Percentiles rank a stretch among this genome's conserved stretches.
phyloP scores from a whole-genome alignment of 2,113 vertebrate genomes.

The Pardalotus punctatus region DNA sequence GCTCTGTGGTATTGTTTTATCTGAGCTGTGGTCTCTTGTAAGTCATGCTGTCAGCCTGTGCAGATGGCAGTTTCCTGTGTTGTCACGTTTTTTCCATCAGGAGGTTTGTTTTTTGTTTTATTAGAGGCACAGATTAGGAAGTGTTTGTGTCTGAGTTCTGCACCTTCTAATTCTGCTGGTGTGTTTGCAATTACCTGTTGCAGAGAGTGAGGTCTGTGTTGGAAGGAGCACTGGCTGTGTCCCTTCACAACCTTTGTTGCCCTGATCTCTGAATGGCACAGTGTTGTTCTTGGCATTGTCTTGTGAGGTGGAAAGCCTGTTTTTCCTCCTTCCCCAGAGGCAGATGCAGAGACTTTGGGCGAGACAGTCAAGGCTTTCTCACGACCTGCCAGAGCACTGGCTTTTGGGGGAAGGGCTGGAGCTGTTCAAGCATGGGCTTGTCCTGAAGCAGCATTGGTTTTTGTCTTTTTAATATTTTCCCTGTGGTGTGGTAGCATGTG shows the following conservation, averaged over 20 bases:
- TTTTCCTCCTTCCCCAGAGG: not conserved
- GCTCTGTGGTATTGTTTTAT: not conserved
- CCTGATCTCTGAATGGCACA: not conserved
- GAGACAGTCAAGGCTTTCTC: slow-evolving; percentile 18
- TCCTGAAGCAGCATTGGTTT: not conserved
- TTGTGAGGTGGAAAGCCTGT: slow-evolving; percentile 18
- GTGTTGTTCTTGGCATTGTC: not conserved
- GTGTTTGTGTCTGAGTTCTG: not conserved
- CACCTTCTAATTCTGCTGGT: not conserved
- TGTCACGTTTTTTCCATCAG: not conserved
- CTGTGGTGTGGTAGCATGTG: not conserved
- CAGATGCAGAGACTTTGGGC: not conserved
- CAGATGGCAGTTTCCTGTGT: not conserved
- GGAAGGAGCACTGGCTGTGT: not conserved
- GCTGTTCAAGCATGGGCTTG: not conserved
- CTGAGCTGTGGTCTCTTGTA: not conserved
- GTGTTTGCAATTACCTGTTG: not conserved
- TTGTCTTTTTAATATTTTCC: not conserved
- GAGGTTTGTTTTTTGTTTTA: not conserved
- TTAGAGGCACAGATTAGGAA: not conserved
- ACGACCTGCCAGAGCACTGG: not conserved
- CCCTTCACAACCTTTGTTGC: not conserved
- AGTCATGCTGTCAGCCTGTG: not conserved
- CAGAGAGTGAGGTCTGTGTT: not conserved
- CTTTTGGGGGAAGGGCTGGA: not conserved